Percentiles rank a stretch among this genome's conserved stretches.
These are phyloP conservation scores for Mixornis gularis DNA, from an alignment of 2,113 vertebrate genomes.

Conservation along the genomic window DNA sequence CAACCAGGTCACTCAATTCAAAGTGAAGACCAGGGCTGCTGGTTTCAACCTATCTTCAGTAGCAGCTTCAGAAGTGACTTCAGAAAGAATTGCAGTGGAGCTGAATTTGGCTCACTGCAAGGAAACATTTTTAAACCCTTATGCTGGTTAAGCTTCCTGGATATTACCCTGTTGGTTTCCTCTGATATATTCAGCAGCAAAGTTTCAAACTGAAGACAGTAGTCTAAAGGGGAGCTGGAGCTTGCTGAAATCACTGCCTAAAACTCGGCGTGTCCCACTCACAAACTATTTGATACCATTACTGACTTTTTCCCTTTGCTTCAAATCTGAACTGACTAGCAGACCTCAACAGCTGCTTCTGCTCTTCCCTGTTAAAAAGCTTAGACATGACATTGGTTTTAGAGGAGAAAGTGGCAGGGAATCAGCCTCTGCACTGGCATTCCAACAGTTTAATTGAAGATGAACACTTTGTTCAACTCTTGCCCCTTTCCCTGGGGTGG, in stretches of 20 bases:
- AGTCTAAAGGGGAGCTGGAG: not conserved
- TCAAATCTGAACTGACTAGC: not conserved
- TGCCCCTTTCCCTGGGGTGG: conserved; percentile 45
- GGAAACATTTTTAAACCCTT: not conserved
- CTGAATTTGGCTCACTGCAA: not conserved
- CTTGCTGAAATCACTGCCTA: not conserved
- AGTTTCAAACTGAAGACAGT: not conserved
- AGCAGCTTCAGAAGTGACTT: not conserved
- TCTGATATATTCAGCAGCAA: not conserved
- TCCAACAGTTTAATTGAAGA: conserved; percentile 58
- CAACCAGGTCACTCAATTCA: not conserved
- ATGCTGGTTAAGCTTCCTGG: not conserved
- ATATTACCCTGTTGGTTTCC: not conserved
- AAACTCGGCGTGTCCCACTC: not conserved
- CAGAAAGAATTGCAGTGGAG: not conserved
- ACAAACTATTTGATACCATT: not conserved
- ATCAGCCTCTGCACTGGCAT: conserved; percentile 23
- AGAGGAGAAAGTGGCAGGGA: conserved; percentile 40
- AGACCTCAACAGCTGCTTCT: not conserved
- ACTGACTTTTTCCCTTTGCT: not conserved
- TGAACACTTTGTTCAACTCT: conserved; percentile 65
- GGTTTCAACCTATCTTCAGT: not conserved
- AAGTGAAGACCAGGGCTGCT: not conserved
- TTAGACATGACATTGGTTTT: not conserved
- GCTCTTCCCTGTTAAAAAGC: not conserved